Evolutionary conservation across 2,113 vertebrate genomes (phyloP).

Genomic region (Dissostichus mawsoni): DNA sequence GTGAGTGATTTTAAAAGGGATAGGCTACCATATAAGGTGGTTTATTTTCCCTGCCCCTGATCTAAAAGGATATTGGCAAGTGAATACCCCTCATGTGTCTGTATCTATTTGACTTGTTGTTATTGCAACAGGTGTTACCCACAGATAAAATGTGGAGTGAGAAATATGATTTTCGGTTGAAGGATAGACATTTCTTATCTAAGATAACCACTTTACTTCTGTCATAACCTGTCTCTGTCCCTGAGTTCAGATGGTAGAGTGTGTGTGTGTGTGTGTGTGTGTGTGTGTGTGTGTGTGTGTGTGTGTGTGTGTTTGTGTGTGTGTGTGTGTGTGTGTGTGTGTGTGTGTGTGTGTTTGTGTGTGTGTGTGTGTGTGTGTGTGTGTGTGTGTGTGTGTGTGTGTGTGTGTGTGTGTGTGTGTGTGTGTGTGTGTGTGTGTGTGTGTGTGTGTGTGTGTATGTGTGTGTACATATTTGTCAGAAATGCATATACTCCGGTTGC

Average conservation of each 20-base stretch:
- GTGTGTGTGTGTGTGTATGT: too few relatives aligned
- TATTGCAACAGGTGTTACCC: conserved; percentile 77
- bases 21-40: conserved; percentile 40
- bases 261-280: conserved; percentile 30
- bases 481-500: conserved; percentile 28
- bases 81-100: conserved; percentile 71
- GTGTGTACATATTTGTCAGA: conserved; percentile 19
- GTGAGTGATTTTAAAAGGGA: conserved; percentile 58
- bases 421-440: not conserved
- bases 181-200: conserved; percentile 80
- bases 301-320: too few relatives aligned
- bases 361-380: not conserved
- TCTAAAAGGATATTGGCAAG: conserved; percentile 65
- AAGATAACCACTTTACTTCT: conserved; percentile 77
- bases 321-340: not conserved
- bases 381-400: too few relatives aligned
- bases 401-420: conserved; percentile 30
- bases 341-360: conserved; percentile 22
- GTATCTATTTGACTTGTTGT: conserved; percentile 74
- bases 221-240: conserved; percentile 71
- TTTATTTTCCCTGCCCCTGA: conserved; percentile 50
- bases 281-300: not conserved
- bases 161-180: conserved; percentile 76
- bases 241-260: conserved; percentile 56
- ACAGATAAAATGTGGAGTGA: conserved; percentile 77